phyloP scores from a whole-genome alignment of 2,113 vertebrate genomes.

The Scophthalmus maximus region DNA sequence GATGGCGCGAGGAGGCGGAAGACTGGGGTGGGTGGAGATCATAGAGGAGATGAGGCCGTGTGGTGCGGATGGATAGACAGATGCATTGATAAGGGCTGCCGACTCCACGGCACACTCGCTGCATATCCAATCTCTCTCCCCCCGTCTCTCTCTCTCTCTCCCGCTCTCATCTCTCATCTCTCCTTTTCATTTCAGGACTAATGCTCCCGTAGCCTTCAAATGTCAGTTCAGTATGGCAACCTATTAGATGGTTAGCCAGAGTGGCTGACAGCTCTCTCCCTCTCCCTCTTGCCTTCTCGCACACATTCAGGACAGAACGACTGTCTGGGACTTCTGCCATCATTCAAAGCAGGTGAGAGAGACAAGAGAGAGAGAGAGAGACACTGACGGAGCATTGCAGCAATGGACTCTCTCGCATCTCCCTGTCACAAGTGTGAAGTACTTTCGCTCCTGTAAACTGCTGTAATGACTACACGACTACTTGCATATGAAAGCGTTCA shows the following conservation, averaged over 20 bases:
- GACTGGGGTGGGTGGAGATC: constrained; percentile 72
- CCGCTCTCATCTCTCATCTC: constrained; percentile 46
- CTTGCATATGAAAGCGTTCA: not conserved
- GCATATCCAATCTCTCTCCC: constrained; percentile 70
- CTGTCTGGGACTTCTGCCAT: constrained; percentile 57
- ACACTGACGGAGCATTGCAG: constrained; percentile 43
- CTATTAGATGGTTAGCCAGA: constrained; percentile 76
- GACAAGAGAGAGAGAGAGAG: constrained; percentile 39
- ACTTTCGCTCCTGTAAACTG: not conserved
- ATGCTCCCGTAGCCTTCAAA: constrained; percentile 75
- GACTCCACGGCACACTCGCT: constrained; percentile 61
- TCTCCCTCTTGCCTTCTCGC: constrained; percentile 38
- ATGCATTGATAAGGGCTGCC: constrained; percentile 81
- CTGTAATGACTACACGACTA: constrained; percentile 5
- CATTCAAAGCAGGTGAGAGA: constrained; percentile 53
- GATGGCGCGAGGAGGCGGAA: constrained; percentile 50
- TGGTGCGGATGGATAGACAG: constrained; percentile 77
- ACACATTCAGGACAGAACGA: constrained; percentile 59
- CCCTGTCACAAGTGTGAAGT: not conserved
- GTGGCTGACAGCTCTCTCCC: constrained; percentile 70
- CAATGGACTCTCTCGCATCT: constrained; percentile 27
- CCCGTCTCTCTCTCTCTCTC: constrained; percentile 21
- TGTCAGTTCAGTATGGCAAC: constrained; percentile 75
- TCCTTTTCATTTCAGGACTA: constrained; percentile 72
- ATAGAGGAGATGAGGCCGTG: constrained; percentile 76